Evolutionary conservation across 2,888 invertebrate genomes (phyloP).

Genomic region (Luffia ferchaultella): DNA sequence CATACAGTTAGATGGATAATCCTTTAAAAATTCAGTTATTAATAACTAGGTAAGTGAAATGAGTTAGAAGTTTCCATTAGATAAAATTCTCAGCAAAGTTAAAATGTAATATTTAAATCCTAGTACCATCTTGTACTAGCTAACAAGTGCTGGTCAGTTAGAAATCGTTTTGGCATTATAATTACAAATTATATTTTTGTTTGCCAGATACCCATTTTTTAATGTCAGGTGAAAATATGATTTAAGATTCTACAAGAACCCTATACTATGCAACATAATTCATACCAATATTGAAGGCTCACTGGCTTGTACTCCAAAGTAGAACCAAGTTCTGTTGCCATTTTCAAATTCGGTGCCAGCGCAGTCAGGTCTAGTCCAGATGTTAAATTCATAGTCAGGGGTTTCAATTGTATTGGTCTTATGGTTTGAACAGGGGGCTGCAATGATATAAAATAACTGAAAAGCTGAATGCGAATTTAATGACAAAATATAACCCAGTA

Average conservation of each 20-base stretch:
- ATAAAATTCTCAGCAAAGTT: too few species aligned
- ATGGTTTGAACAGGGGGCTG: constrained; percentile 39
- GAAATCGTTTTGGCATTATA: too few species aligned
- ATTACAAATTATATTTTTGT: too few species aligned
- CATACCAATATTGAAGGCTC: constrained; percentile 62
- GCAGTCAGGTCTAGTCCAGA: constrained; percentile 92
- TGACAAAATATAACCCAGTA: neutral
- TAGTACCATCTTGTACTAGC: too few species aligned
- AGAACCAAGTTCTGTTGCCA: constrained; percentile 92
- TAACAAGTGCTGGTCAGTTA: too few species aligned
- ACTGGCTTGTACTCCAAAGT: constrained; percentile 78
- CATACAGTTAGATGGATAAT: too few species aligned
- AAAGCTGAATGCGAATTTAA: neutral
- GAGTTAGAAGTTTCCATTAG: too few species aligned
- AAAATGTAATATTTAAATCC: too few species aligned
- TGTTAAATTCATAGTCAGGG: constrained; percentile 82
- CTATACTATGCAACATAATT: neutral
- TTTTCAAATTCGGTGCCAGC: constrained; percentile 88
- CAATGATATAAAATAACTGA: constrained; percentile 10
- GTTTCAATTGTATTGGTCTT: constrained; percentile 53
- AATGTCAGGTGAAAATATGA: too few species aligned
- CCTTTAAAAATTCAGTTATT: too few species aligned
- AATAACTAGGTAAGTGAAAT: too few species aligned
- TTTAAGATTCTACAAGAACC: neutral
- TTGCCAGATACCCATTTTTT: too few species aligned